These are phyloP conservation scores for Xerus rutilus DNA, from an alignment of 2,797 vertebrate species.

Conservation along the genomic window DNA sequence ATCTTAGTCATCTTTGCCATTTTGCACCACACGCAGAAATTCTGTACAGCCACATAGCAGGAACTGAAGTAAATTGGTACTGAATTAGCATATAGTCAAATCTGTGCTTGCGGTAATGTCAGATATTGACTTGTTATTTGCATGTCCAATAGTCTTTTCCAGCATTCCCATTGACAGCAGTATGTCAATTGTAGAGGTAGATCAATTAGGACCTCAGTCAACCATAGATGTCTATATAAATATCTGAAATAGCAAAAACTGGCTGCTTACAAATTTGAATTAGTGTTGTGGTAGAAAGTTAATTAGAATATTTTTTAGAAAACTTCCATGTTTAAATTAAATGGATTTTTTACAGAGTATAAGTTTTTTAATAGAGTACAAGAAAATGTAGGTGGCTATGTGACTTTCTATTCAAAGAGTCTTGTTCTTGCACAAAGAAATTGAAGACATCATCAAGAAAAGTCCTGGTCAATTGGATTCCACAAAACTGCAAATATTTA, in stretches of 20 bases:
- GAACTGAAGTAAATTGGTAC: constrained; percentile 34
- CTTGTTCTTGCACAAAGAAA: not conserved
- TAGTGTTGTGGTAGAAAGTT: not conserved
- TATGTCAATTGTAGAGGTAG: constrained; percentile 45
- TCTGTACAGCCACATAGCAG: not conserved
- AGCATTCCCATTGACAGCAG: constrained; percentile 6
- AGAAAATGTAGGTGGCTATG: not conserved
- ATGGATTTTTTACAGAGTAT: not conserved
- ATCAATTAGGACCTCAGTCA: constrained; percentile 36
- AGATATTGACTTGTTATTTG: constrained; percentile 65
- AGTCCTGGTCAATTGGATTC: not conserved
- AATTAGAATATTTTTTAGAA: not conserved
- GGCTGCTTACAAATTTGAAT: not conserved
- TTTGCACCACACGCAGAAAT: not conserved
- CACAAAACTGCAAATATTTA: not conserved
- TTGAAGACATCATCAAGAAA: not conserved
- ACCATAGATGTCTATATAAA: not conserved
- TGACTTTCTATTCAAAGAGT: not conserved
- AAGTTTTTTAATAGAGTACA: not conserved
- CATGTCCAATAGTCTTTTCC: constrained; percentile 56
- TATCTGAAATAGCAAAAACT: constrained; percentile 8
- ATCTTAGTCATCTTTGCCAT: not conserved
- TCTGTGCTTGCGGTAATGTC: not conserved
- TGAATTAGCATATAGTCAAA: constrained; percentile 52
- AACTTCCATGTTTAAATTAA: not conserved